Evolutionary conservation across 2,888 invertebrate genomes (phyloP).

Genomic region (Lepidocyrtinus sp.): DNA sequence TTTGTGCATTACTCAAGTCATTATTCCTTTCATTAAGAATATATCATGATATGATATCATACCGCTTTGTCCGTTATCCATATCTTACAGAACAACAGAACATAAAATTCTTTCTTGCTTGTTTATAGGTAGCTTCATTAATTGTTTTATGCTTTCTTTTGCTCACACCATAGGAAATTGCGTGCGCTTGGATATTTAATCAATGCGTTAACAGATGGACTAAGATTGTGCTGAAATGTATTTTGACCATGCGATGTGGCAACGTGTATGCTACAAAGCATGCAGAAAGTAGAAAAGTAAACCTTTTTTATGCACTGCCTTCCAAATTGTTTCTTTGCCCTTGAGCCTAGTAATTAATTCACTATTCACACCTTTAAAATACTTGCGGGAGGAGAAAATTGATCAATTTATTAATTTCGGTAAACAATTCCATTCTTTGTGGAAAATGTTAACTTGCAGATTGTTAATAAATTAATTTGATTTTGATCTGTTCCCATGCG

Average conservation of each 20-base stretch:
- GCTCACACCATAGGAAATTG: slow-evolving; percentile 16
- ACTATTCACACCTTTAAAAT: background rate
- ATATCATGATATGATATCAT: background rate
- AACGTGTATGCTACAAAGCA: too few relatives aligned
- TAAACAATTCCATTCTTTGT: background rate
- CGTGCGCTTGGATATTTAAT: slow-evolving; percentile 54
- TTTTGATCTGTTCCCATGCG: too few relatives aligned
- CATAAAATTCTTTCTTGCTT: too few relatives aligned
- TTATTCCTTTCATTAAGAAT: slow-evolving; percentile 31
- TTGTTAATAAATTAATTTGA: too few relatives aligned
- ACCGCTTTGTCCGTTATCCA: background rate
- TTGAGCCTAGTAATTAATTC: background rate
- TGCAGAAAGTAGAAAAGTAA: background rate
- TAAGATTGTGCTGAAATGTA: slow-evolving; percentile 13
- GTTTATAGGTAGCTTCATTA: background rate
- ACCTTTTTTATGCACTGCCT: background rate
- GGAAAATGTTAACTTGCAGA: too few relatives aligned
- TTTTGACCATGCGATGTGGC: background rate
- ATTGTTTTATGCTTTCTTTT: slow-evolving; percentile 16
- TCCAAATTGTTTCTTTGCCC: background rate
- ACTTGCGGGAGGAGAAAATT: background rate
- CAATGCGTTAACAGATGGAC: slow-evolving; percentile 43
- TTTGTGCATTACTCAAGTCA: slow-evolving; percentile 24
- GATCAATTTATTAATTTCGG: background rate
- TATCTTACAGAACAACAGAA: too few relatives aligned